Conservation (phyloP, 2,888 invertebrate species). For the Tyria jacobaeae region DNA sequence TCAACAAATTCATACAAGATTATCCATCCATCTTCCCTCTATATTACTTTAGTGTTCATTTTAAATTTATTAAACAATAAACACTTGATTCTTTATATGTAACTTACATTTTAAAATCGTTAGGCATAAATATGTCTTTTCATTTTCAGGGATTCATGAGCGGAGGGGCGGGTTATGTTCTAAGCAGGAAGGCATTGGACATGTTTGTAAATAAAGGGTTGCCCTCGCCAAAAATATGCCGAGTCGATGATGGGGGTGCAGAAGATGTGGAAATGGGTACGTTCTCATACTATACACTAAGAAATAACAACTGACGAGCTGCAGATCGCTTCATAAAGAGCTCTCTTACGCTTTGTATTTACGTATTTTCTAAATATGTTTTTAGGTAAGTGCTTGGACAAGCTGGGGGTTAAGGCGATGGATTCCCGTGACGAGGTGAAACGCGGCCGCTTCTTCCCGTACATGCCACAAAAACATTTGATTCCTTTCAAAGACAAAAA, state of each 20-base stretch:
- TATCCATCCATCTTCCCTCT: neutral
- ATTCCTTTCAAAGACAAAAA: slow-evolving; percentile 94
- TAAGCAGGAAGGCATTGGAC: slow-evolving; percentile 93
- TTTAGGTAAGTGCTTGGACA: slow-evolving; percentile 92
- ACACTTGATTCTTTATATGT: no score
- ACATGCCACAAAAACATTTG: slow-evolving; percentile 96
- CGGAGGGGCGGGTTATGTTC: slow-evolving; percentile 97
- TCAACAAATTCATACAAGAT: neutral
- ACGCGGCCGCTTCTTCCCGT: slow-evolving; percentile 97
- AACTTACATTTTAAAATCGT: no score
- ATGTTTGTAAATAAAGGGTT: slow-evolving; percentile 92
- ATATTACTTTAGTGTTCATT: neutral
- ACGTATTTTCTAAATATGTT: neutral
- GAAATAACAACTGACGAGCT: neutral
- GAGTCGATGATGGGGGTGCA: slow-evolving; percentile 90
- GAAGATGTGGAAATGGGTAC: slow-evolving; percentile 97
- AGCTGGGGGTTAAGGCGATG: slow-evolving; percentile 94
- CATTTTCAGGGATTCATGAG: slow-evolving; percentile 95
- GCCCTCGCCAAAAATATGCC: slow-evolving; percentile 89
- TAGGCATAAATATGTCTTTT: no score
- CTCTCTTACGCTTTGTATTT: no score
- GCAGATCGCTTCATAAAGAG: no score
- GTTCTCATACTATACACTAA: no score
- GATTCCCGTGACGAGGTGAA: slow-evolving; percentile 95
- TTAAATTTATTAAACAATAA: no score